A percentile compares a stretch with the other conserved stretches of the same genome.
phyloP scores from a whole-genome alignment of 2,888 invertebrate genomes.

The Luffia ferchaultella region DNA sequence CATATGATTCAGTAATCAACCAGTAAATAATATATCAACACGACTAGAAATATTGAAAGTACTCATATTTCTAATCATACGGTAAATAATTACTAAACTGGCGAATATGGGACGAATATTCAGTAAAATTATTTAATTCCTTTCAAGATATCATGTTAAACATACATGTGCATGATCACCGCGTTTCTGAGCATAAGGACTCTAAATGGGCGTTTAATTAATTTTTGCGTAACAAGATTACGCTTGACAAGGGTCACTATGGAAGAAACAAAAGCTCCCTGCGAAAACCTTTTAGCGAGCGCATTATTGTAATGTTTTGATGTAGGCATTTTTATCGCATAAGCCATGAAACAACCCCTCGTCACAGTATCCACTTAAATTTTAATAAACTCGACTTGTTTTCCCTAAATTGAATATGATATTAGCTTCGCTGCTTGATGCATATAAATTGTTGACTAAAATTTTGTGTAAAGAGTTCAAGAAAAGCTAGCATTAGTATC shows the following conservation, averaged over 20 bases:
- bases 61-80: too few relatives aligned
- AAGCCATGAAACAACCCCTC: slow-evolving; percentile 10
- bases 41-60: too few relatives aligned
- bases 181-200: neutral
- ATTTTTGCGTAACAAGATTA: slow-evolving; percentile 46
- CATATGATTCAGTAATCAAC: too few relatives aligned
- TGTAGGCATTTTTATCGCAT: slow-evolving; percentile 30
- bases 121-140: too few relatives aligned
- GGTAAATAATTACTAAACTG: too few relatives aligned
- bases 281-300: slow-evolving; percentile 39
- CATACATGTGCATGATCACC: neutral
- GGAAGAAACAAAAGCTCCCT: slow-evolving; percentile 33
- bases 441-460: too few relatives aligned
- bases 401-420: neutral
- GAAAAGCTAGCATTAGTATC: too few relatives aligned
- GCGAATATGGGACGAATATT: too few relatives aligned
- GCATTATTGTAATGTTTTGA: slow-evolving; percentile 31
- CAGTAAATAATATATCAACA: too few relatives aligned
- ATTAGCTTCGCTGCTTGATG: too few relatives aligned
- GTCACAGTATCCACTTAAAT: neutral
- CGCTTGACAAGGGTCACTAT: slow-evolving; percentile 41
- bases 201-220: slow-evolving; percentile 19
- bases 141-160: too few relatives aligned
- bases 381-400: neutral
- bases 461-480: too few relatives aligned